Evolutionary conservation across 1,140 invertebrate genomes (phyloP), one percentile per base, ranked within the genome.

Genomic region (Pseudachorutes palmiensis): DNA sequence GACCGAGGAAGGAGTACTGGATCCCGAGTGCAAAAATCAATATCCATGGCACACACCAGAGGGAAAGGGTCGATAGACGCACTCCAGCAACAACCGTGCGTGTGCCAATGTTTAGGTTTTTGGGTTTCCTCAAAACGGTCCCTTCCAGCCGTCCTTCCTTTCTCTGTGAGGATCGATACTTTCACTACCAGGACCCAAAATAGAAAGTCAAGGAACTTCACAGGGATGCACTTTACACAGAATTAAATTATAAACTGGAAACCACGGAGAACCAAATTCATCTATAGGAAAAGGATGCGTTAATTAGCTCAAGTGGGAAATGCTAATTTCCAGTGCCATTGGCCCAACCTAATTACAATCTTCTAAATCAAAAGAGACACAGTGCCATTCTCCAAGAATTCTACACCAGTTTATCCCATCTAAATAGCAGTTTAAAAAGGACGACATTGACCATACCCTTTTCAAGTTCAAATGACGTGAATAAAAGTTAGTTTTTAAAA

Each of bases 21-120:
- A 55, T 55, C 51, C 51, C 51, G 51, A 16, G 5, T 24, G 24
- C 51, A 22, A 55, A 55, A 55, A 55, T 55, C 51, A 55, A 55
- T 55, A 55, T 3, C 24, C 5, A 9, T 41, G 5, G 36, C 19
- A 55, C 51, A 55, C 51, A 55, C 51, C 24, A 55, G 51, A 55
- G 36, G 5, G 51, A 24, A 55, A 22, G 12, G 9, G 5, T 12
- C 24, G 12, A 55, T 12, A 14, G 14, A 12, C 3, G 51, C 12
- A 55, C 24, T 26, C 12, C 5, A 14, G 14, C 51, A 9, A 12
- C 12, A 24, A 16, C 51, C 9, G 51, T 55, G 51, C 51, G 51
- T 55, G 51, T 26, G 51, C 51, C 24, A 16, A 55, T 55, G 51
- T 55, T 55, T 55, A 24, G 51, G 51, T 55, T 55, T 26, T 26